Base-by-base conservation (phyloP, 2,888 invertebrate species). In the Thecocarcelia acutangulata region DNA sequence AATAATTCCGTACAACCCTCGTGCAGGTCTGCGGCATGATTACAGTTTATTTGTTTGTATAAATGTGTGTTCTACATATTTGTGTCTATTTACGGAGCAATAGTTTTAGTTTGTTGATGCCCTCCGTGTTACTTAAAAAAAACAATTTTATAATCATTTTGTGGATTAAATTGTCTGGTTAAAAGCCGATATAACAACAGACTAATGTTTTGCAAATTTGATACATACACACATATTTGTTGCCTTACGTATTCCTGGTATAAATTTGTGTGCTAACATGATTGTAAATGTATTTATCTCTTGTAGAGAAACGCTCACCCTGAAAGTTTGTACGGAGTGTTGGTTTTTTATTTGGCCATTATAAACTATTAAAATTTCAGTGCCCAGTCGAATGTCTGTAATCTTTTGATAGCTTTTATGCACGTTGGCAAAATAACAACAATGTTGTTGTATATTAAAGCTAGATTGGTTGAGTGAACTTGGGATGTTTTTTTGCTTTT, bases 141-240 rank as follows among this genome's bases (percentile, higher is more conserved):
- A 8, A 28, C 50, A 72, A 72, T 61, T 72, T 72, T 72, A 72
- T 61, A 72, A 72, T 72, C 61, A 72, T 72, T 61, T 61, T 72
- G 61, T 52, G 61, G 72, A 72, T 72, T 72, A 61, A 61, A 50
- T 52, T 72, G 50, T 72, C 72, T 52, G 42, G 40, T 61, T 52
- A 52, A 61, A 61, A 52, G 42, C 42, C 50, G 12, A 54, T 44
- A 72, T 52, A 52, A 72, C 72, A 42, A 24, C 21, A 48, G n/a
- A 46, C 37, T 33, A 28, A 69, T 33, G 37, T 15, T 21, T 40
- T n/a, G 59, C 24, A 59, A 59, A 59, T 37, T 50, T 2, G 46
- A 13, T 24, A 28, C 13, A 37, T 58, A 12, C 13, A 4, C 13
- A 4, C 1, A 37, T 13, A 40, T 9, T 1, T 11, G 17, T 12